Evolutionary conservation across 2,113 vertebrate species (phyloP).

Genomic region (Carlito syrichta): DNA sequence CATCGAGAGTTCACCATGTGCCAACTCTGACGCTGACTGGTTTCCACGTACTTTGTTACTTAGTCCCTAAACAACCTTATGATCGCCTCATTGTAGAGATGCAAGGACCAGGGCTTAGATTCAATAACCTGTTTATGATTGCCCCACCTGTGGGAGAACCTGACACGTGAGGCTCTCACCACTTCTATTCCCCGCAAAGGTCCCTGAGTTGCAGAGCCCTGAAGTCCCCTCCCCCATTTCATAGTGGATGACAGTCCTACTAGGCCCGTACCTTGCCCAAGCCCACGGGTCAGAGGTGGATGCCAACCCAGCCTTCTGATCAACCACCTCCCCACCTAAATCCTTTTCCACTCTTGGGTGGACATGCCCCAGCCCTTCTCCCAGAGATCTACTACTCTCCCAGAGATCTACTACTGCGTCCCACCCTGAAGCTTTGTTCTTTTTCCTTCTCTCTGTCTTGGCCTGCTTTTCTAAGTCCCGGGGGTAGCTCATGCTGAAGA

Average conservation of each 20-base stretch:
- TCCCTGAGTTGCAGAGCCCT: background rate
- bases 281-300: background rate
- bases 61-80: background rate
- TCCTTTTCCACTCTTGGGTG: background rate
- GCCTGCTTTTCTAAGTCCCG: background rate
- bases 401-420: background rate
- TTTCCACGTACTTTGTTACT: background rate
- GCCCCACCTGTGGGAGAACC: background rate
- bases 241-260: no score
- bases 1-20: background rate
- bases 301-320: background rate
- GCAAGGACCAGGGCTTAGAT: background rate
- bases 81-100: background rate
- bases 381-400: background rate
- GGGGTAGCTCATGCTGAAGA: background rate
- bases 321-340: background rate
- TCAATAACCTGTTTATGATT: accelerated
- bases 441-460: background rate
- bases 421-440: background rate
- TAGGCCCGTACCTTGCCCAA: background rate
- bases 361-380: background rate
- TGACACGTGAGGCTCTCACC: accelerated
- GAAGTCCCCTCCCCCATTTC: background rate
- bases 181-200: background rate
- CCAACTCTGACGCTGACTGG: background rate